A percentile compares a stretch with the other conserved stretches of the same genome.
Conservation (phyloP, 30 jellyfish, hydroid and myxozoan genomes). For the Turritopsis rubra region DNA sequence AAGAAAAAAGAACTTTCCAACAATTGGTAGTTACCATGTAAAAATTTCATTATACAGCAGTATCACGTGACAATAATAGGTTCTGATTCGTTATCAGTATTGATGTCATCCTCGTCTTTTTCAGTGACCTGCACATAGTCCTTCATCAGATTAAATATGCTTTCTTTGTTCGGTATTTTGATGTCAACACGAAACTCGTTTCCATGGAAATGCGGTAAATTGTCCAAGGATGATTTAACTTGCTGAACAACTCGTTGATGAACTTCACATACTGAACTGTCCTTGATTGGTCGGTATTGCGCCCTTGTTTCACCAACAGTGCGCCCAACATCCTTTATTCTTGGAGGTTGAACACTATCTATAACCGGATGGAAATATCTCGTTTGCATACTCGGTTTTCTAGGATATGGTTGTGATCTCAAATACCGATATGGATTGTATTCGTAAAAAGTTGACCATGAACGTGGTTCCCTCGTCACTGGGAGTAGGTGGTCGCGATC, state of each 20-base stretch:
- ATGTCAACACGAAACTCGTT: neutral
- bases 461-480: neutral
- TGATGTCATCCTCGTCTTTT: neutral
- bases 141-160: neutral
- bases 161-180: neutral
- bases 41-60: neutral
- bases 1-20: neutral
- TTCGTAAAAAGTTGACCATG: neutral
- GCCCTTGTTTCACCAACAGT: neutral
- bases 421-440: neutral
- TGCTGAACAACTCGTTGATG: neutral
- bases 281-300: neutral
- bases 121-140: neutral
- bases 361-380: neutral
- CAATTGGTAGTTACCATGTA: neutral
- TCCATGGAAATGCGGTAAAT: neutral
- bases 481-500: neutral
- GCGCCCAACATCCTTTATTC: neutral
- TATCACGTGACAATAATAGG: neutral
- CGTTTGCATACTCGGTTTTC: neutral
- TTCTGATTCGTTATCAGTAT: neutral
- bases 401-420: neutral
- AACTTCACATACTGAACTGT: neutral
- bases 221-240: neutral
- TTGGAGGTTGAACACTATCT: neutral